Evolutionary conservation across 2,113 vertebrate genomes (phyloP).

Genomic region (Smithornis capensis): DNA sequence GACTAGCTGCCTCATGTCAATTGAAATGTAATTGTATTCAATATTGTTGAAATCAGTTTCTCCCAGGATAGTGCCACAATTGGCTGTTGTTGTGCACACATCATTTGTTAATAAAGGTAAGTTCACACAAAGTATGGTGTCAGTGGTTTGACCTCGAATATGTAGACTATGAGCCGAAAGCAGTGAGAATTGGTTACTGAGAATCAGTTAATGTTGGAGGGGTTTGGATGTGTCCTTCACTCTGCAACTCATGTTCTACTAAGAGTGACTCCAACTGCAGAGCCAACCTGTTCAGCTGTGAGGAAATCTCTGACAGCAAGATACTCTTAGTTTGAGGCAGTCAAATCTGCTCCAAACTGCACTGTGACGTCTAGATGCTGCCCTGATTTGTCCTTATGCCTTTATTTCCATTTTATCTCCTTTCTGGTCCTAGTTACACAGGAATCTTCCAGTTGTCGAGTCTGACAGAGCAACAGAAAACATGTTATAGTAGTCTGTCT

Average conservation of each 20-base stretch:
- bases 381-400: neutral
- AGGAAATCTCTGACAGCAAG: neutral
- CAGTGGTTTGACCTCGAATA: neutral
- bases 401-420: neutral
- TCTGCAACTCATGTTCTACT: neutral
- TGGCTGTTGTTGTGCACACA: neutral
- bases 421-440: neutral
- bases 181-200: neutral
- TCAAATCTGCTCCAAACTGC: neutral
- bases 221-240: neutral
- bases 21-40: neutral
- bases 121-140: rapidly evolving
- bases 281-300: neutral
- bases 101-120: neutral
- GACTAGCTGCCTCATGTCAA: neutral
- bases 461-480: neutral
- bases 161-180: neutral
- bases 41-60: neutral
- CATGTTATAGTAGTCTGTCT: rapidly evolving
- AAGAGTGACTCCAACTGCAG: neutral
- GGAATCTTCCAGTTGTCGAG: neutral
- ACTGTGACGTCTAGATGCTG: neutral
- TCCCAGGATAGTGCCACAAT: rapidly evolving
- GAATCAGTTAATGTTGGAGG: neutral
- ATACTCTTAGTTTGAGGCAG: neutral